Percentiles rank a stretch among this genome's conserved stretches.
These are phyloP conservation scores for Harlomillsia oculata DNA, from an alignment of 1,140 invertebrate species.

Conservation along the genomic window DNA sequence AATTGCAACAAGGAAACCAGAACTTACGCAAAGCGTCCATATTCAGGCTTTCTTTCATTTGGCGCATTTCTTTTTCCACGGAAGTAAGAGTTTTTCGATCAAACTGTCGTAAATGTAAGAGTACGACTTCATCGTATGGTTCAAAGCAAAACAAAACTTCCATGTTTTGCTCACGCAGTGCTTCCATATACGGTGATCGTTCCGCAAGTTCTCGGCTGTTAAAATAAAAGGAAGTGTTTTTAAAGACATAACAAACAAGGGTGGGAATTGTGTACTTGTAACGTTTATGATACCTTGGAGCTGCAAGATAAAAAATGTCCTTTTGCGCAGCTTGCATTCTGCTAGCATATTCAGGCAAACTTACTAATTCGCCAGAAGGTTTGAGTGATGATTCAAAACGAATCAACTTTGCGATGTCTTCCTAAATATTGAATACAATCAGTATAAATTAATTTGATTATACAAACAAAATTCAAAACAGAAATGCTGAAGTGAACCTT, in stretches of 20 bases:
- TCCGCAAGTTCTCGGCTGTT: constrained; percentile 77
- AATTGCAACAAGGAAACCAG: constrained; percentile 6
- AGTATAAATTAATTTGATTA: neutral
- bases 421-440: constrained; percentile 48
- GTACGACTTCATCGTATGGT: constrained; percentile 86
- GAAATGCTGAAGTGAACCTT: constrained; percentile 51
- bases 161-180: constrained; percentile 70
- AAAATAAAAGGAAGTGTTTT: constrained; percentile 35
- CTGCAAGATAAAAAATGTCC: constrained; percentile 85
- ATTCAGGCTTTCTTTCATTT: constrained; percentile 53
- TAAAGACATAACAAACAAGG: neutral
- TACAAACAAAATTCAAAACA: neutral
- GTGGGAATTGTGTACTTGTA: neutral
- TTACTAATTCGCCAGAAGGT: constrained; percentile 60
- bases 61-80: constrained; percentile 87
- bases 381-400: constrained; percentile 82
- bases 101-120: constrained; percentile 80
- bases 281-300: constrained; percentile 63
- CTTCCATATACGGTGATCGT: constrained; percentile 88
- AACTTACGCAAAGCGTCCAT: constrained; percentile 45
- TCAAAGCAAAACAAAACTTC: constrained; percentile 95
- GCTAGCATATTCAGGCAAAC: constrained; percentile 70
- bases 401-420: constrained; percentile 82
- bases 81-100: constrained; percentile 68
- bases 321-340: constrained; percentile 66